Evolutionary conservation across 2,888 invertebrate species (phyloP).

Genomic region (Trisateles emortualis): DNA sequence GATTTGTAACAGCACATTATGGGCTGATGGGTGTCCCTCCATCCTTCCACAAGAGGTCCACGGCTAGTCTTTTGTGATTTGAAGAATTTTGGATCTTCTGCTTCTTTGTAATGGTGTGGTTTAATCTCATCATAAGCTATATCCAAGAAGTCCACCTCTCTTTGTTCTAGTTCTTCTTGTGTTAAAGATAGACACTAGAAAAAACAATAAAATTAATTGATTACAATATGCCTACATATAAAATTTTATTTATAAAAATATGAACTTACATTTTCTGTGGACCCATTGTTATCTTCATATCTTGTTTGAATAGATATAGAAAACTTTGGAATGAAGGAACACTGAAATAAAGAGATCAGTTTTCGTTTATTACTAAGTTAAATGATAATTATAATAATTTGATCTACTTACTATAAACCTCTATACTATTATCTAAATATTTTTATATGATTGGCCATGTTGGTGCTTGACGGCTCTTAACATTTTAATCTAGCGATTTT

Average conservation of each 20-base stretch:
- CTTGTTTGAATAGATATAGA: constrained; percentile 94
- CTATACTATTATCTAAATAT: too few relatives aligned
- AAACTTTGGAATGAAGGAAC: constrained; percentile 96
- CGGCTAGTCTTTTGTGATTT: constrained; percentile 93
- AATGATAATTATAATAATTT: too few relatives aligned
- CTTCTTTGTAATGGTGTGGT: constrained; percentile 95
- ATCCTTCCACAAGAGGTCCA: constrained; percentile 94
- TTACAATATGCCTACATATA: too few relatives aligned
- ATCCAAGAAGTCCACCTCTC: constrained; percentile 93
- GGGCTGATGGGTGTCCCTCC: constrained; percentile 91
- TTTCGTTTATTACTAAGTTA: too few relatives aligned
- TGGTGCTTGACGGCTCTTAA: too few relatives aligned
- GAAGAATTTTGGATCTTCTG: constrained; percentile 95
- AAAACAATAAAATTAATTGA: constrained; percentile 20
- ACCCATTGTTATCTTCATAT: constrained; percentile 96
- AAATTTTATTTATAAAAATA: constrained; percentile 13
- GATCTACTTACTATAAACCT: too few relatives aligned
- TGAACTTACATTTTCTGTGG: constrained; percentile 93
- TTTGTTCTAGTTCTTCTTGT: constrained; percentile 90
- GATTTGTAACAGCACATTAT: constrained; percentile 98
- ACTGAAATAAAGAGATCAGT: constrained; percentile 87
- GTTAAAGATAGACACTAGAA: constrained; percentile 91
- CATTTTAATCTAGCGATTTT: too few relatives aligned
- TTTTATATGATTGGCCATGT: too few relatives aligned
- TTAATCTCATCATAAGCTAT: constrained; percentile 95